phyloP scores from a whole-genome alignment of 2,113 vertebrate species.

The Leptocoma aspasia region DNA sequence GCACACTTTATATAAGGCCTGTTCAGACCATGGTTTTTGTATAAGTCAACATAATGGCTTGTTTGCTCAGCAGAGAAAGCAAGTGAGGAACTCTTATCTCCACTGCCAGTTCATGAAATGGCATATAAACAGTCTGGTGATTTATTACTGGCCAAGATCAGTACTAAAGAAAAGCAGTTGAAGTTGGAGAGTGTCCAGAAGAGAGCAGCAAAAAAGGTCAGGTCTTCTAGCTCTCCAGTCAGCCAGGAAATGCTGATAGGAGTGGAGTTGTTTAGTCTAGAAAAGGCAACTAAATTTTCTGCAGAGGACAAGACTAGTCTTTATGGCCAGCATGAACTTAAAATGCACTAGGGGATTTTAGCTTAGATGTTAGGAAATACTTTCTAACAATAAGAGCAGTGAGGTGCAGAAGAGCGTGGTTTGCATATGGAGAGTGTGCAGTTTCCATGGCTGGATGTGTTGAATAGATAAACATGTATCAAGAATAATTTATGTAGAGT shows the following conservation, averaged over 20 bases:
- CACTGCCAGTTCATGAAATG: not conserved
- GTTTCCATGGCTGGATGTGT: not conserved
- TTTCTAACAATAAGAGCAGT: not conserved
- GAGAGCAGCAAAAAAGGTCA: not conserved
- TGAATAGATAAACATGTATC: not conserved
- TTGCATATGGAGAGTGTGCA: not conserved
- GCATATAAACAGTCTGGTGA: not conserved
- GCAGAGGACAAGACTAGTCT: not conserved
- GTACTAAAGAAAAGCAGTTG: not conserved
- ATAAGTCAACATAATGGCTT: not conserved
- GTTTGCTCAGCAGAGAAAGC: not conserved
- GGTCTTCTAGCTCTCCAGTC: not conserved
- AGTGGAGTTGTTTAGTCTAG: slow-evolving; percentile 45
- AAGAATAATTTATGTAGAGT: not conserved
- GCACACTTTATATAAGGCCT: not conserved
- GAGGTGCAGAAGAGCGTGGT: not conserved
- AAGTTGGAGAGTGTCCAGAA: slow-evolving; percentile 17
- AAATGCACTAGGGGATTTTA: not conserved
- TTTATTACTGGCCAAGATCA: not conserved
- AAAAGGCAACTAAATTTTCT: not conserved
- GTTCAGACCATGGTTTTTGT: not conserved
- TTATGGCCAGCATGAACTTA: not conserved
- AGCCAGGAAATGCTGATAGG: slow-evolving; percentile 28
- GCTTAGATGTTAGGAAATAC: not conserved
- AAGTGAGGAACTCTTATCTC: not conserved